Base-by-base conservation (phyloP, 2,113 vertebrate species). In the Ammodytes marinus region DNA sequence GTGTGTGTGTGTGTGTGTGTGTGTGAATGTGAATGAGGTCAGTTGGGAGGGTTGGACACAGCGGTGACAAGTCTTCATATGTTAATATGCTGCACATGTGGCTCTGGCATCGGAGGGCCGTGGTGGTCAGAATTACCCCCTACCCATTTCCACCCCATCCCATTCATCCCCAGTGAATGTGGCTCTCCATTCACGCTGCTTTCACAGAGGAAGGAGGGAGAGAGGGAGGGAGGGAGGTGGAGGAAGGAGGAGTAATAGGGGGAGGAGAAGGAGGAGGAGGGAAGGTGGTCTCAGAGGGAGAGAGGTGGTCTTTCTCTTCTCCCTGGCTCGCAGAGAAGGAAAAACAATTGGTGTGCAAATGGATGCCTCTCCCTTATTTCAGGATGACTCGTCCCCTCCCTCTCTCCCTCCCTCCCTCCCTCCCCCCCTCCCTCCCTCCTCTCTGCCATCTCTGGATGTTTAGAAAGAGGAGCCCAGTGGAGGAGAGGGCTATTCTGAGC, bases 281-380 rank as follows among this genome's bases (percentile, higher is more conserved):
- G 74, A 80, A 40, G 69, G 81, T 61, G 76, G 90, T 85, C 92
- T 92, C 90, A 86, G 90, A 87, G 88, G 89, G 88, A 92, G 81
- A 91, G 86, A 93, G 86, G 91, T 93, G 88, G 92, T 89, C 83
- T 93, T 93, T 93, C 91, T 94, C 89, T 90, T 91, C 89, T 91
- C 72, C 84, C 88, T 90, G 87, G 87, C 87, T 85, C 88, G 81
- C 80, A 90, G 90, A 94, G 91, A 94, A 89, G 88, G 83, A 93
- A 94, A 94, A 94, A 95, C 94, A 95, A 95, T 95, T 95, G 93
- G 91, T 94, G 94, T 95, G 94, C 94, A 95, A 94, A 95, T 95
- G 92, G 91, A 78, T 91, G 84, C 86, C 83, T 92, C 91, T 93
- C 84, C 88, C 89, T 90, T 92, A 91, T 93, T 93, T 87, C 88